Base-by-base conservation (phyloP, 2,888 invertebrate genomes). In the Nemotelus nigrinus region DNA sequence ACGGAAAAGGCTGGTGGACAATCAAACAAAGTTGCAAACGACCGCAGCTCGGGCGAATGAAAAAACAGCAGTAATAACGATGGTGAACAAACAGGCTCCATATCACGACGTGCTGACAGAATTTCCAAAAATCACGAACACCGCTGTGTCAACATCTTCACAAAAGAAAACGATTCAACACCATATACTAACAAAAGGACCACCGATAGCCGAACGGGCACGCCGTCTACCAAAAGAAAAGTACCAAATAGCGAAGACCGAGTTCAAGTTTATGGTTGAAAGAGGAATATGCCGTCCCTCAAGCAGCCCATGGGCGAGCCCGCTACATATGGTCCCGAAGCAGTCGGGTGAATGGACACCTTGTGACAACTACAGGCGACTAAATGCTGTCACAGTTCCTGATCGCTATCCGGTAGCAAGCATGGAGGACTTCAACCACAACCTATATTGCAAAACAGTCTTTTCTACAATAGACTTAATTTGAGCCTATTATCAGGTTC, bases 271-370 rank as follows among this genome's bases (percentile, higher is more conserved):
- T 2, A 63, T 74, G 48, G 41, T 74, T 10, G 10, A 44, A 8
- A 78, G 81, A 41, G 88, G 86, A 0, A 85, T 88, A 8, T 85
- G 85, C 53, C 82, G 86, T 2, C 87, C 85, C 0, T 87, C 87
- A 0, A 84, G 83, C 3, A 86, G 86, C 53, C 80, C 82, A 2
- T 88, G 85, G 86, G 82, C 86, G 0, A 85, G 83, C 64, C 87
- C 85, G 2, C 80, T 88, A 0, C 84, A 84, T 71, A 77, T 85
- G 79, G 83, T 82, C 5, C 77, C 70, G 6, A 84, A 84, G 76
- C 77, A 78, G 45, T 72, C 81, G 4, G 81, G 80, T 0, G 76
- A 77, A 2, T 84, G 84, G 84, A 65, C 85, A 10, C 82, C 83
- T 0, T 84, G 85, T 70, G 84, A 84, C 0, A 84, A 85, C 58